Conservation (phyloP, 2,113 vertebrate species). For the Chloebia gouldiae region DNA sequence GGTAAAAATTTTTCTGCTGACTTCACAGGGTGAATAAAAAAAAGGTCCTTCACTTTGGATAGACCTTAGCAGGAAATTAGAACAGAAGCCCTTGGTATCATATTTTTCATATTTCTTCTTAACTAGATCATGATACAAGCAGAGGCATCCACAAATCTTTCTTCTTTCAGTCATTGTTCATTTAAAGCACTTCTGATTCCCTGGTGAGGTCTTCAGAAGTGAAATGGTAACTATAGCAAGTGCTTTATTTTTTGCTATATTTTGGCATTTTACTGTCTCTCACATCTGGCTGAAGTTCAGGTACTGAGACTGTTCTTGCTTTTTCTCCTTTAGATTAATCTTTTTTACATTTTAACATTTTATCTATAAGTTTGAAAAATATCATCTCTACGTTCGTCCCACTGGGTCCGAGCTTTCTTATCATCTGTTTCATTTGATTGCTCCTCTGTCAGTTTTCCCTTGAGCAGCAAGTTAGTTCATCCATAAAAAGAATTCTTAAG, state of each 20-base stretch:
- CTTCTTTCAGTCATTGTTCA: background rate
- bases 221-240: background rate
- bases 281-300: background rate
- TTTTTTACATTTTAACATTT: background rate
- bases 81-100: background rate
- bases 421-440: background rate
- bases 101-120: background rate
- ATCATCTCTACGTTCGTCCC: background rate
- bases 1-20: background rate
- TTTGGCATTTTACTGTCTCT: background rate
- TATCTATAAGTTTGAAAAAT: background rate
- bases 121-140: background rate
- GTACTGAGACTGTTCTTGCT: background rate
- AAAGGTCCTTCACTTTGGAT: background rate
- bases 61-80: background rate
- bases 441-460: background rate
- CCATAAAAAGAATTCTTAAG: background rate
- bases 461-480: background rate
- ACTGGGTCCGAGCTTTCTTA: background rate
- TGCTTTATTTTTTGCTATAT: background rate
- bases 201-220: background rate
- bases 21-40: fast-evolving
- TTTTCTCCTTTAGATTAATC: background rate
- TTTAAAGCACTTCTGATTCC: background rate
- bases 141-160: background rate